These are phyloP conservation scores for Chelonia mydas DNA, from an alignment of 2,797 vertebrate genomes.

Conservation along the genomic window DNA sequence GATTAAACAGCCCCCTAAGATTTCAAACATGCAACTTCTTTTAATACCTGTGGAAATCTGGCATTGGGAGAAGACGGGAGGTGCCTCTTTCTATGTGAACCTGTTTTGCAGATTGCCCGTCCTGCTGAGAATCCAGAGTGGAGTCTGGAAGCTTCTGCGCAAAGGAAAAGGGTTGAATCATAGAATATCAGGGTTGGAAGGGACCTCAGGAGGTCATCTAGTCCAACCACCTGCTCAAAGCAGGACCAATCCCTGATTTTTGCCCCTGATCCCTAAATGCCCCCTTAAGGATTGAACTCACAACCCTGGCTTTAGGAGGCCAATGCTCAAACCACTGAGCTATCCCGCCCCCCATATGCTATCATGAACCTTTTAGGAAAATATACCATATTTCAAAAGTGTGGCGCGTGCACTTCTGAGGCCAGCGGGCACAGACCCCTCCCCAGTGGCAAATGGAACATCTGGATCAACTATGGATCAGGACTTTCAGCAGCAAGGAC, in stretches of 20 bases:
- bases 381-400: constrained; percentile 41
- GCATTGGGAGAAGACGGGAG: not conserved
- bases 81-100: not conserved
- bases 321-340: too few relatives aligned
- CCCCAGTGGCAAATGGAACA: constrained; percentile 35
- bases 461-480: constrained; percentile 45
- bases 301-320: too few relatives aligned
- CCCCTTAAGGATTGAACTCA: too few relatives aligned
- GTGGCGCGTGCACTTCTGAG: constrained; percentile 22
- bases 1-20: not conserved
- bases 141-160: not conserved
- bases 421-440: not conserved
- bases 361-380: not conserved
- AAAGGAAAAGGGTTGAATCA: not conserved
- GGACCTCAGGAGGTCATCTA: too few relatives aligned
- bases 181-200: too few relatives aligned
- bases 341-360: too few relatives aligned
- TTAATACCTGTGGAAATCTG: constrained; percentile 11
- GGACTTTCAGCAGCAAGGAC: constrained; percentile 27
- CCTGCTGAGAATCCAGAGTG: not conserved
- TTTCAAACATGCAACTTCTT: not conserved
- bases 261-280: too few relatives aligned
- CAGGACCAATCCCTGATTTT: too few relatives aligned
- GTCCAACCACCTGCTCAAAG: too few relatives aligned
- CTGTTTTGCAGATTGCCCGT: not conserved